Conservation (phyloP, 2,113 vertebrate genomes). For the Corythornis vintsioides region DNA sequence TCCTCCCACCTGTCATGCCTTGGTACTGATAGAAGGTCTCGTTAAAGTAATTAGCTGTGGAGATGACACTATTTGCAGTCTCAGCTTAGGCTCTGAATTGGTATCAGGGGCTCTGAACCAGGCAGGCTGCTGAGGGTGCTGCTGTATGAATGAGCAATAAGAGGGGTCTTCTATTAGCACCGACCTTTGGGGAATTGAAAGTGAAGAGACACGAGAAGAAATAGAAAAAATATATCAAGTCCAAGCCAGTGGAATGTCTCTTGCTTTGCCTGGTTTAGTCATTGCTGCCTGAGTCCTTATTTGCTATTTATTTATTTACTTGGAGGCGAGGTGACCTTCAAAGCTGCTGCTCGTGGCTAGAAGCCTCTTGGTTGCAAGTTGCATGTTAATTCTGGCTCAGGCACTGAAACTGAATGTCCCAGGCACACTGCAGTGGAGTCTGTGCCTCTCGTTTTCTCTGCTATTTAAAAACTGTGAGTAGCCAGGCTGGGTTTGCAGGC, state of each 20-base stretch:
- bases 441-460: background rate
- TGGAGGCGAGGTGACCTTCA: constrained; percentile 53
- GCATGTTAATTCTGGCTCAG: constrained; percentile 56
- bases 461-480: background rate
- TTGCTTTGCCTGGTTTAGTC: constrained; percentile 15
- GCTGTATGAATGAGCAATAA: background rate
- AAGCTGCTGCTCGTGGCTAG: constrained; percentile 34
- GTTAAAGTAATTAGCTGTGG: background rate
- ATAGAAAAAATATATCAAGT: background rate
- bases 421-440: background rate
- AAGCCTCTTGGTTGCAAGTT: constrained; percentile 7
- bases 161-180: constrained; percentile 3
- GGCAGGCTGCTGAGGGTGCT: background rate
- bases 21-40: background rate
- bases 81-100: background rate
- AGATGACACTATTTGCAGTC: background rate
- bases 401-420: background rate
- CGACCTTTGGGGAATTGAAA: background rate
- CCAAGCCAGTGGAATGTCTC: background rate
- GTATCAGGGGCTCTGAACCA: background rate
- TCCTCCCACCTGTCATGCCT: background rate
- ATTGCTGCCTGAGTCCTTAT: constrained; percentile 14
- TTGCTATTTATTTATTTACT: constrained; percentile 61
- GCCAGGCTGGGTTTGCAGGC: background rate
- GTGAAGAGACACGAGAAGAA: background rate